phyloP scores from a whole-genome alignment of 2,797 vertebrate genomes.

The Graptemys geographica region DNA sequence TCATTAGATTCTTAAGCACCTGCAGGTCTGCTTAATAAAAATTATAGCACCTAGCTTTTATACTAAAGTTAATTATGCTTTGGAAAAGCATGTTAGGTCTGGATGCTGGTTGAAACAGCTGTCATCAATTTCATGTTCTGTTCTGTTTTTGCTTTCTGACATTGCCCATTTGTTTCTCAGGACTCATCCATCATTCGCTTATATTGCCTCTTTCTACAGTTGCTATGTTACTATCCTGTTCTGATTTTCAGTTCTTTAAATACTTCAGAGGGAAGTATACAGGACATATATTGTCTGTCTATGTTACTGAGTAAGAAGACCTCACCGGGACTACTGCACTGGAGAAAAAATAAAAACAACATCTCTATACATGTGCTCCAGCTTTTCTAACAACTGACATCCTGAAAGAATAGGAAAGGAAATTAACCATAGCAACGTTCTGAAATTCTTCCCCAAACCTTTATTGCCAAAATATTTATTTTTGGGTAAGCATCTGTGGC shows the following conservation, averaged over 20 bases:
- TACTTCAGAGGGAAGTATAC: not conserved
- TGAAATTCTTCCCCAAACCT: not conserved
- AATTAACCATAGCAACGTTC: not conserved
- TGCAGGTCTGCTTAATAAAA: slow-evolving; percentile 52
- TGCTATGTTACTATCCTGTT: slow-evolving; percentile 35
- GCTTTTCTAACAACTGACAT: not conserved
- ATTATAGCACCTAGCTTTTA: slow-evolving; percentile 39
- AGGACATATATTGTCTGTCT: not conserved
- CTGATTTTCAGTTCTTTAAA: slow-evolving; percentile 49
- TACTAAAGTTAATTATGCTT: slow-evolving; percentile 67
- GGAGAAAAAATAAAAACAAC: not conserved
- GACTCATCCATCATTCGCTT: slow-evolving; percentile 59
- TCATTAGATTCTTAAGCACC: slow-evolving; percentile 42
- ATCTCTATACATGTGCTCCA: not conserved
- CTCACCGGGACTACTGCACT: slow-evolving; percentile 19
- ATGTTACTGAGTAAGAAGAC: slow-evolving; percentile 37
- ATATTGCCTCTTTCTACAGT: not conserved
- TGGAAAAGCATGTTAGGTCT: not conserved
- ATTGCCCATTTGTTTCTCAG: slow-evolving; percentile 51
- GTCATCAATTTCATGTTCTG: slow-evolving; percentile 53
- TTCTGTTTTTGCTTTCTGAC: slow-evolving; percentile 44
- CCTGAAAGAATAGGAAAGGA: not conserved
- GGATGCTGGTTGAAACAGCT: slow-evolving; percentile 28
- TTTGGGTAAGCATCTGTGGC: not conserved
- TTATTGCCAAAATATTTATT: not conserved